Evolutionary conservation across 2,113 vertebrate species (phyloP), one percentile per base, ranked within the genome.

Genomic region (Lagopus leucura): DNA sequence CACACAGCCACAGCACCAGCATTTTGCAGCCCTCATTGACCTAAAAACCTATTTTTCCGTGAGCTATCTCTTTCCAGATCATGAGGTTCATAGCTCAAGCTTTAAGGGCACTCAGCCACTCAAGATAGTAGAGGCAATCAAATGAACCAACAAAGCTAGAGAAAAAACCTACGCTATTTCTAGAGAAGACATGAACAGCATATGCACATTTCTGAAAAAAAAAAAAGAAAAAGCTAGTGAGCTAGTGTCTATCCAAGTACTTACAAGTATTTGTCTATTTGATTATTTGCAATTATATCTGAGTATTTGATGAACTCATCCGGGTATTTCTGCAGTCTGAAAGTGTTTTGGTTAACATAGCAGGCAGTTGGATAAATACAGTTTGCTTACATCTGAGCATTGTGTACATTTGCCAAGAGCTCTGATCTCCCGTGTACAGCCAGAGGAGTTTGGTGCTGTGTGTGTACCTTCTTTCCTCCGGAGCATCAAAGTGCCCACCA

Each of bases 401-500:
- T 32, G 17, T 3, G 36, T 6, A 4, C 40, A 40, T 47, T 55
- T 83, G 22, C 34, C n/a, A 48, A 27, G 45, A 47, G 11, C 18
- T 14, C 34, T 55, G 40, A 43, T 32, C 2, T 1, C 40, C 8
- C 4, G 14, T 3, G 72, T 54, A 24, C 8, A 48, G n/a, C 8
- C 42, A 43, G 66, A 36, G n/a, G 9, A 28, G 11, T 36, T 55
- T 50, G 27, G 18, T 74, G 13, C 12, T 84, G 20, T 27, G 11
- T 13, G 28, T 24, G 32, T 32, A 2, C 45, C 30, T 67, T 54
- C 11, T n/a, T 19, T 42, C 5, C 63, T 69, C 30, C 8, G 54
- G 32, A 38, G 13, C 6, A 66, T 21, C 1, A 0, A 28, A 47
- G 12, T 0, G 0, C 43, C 40, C 7, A 13, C 32, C n/a, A 48